These are phyloP conservation scores for Chromobotia macracanthus DNA, from an alignment of 2,797 vertebrate species.

Conservation along the genomic window DNA sequence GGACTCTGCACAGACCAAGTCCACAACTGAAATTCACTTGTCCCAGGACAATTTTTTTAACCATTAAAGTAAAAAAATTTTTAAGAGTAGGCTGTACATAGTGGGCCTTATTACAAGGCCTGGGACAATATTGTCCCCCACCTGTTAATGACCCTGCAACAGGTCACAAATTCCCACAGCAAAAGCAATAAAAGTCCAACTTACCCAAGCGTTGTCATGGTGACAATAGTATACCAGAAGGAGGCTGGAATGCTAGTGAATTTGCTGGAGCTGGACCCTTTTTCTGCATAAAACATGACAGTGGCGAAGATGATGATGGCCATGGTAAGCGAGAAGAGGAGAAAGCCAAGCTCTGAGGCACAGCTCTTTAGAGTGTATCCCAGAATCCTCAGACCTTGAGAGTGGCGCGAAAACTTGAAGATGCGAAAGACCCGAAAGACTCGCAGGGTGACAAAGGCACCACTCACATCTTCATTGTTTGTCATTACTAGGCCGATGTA, in stretches of 20 bases:
- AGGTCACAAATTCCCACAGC: background rate
- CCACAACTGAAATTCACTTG: background rate
- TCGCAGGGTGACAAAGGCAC: slow-evolving; percentile 93
- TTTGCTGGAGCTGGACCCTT: slow-evolving; percentile 97
- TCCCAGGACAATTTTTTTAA: background rate
- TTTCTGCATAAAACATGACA: slow-evolving; percentile 99
- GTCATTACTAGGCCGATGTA: slow-evolving; percentile 96
- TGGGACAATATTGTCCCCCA: background rate
- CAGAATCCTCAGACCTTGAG: slow-evolving; percentile 95
- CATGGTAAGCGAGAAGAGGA: slow-evolving; percentile 99
- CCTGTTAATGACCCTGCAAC: background rate
- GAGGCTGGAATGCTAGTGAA: slow-evolving; percentile 99
- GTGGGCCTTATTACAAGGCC: background rate
- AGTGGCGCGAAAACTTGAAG: slow-evolving; percentile 99
- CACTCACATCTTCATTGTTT: slow-evolving; percentile 97
- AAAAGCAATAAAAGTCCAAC: slow-evolving; percentile 59
- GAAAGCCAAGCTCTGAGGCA: slow-evolving; percentile 97
- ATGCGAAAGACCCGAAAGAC: slow-evolving; percentile 97
- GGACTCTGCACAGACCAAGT: no score
- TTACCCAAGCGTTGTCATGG: slow-evolving; percentile 99
- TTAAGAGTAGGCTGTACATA: background rate
- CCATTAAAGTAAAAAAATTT: no score
- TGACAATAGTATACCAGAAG: slow-evolving; percentile 99
- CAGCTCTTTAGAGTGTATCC: slow-evolving; percentile 98
- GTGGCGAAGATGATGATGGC: slow-evolving; percentile 99